Conservation (phyloP, 1,140 invertebrate genomes). For the Drosophila ercepeae region DNA sequence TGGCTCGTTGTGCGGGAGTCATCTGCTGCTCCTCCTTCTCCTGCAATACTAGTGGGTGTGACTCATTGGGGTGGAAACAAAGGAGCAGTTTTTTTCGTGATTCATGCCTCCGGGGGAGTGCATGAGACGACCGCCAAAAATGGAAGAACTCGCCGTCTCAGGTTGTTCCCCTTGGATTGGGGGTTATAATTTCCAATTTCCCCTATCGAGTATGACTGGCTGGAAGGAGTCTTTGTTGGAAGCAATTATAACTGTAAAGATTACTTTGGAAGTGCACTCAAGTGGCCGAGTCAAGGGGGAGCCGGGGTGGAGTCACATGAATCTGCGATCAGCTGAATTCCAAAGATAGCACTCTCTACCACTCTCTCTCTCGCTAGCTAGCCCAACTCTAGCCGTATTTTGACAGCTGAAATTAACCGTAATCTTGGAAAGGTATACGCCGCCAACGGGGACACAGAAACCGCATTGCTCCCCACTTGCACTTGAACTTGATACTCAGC, state of each 20-base stretch:
- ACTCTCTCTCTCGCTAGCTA: not conserved
- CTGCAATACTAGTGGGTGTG: too few species aligned
- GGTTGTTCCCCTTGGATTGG: not conserved
- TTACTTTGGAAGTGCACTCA: not conserved
- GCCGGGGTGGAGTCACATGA: slow-evolving; percentile 28
- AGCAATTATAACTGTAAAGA: not conserved
- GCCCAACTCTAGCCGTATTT: not conserved
- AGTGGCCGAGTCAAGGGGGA: too few species aligned
- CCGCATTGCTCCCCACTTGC: not conserved
- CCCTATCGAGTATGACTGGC: too few species aligned
- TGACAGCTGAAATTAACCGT: slow-evolving; percentile 16
- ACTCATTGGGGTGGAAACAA: not conserved
- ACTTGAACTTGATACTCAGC: slow-evolving; percentile 12
- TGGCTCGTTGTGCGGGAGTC: not conserved
- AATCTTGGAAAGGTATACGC: slow-evolving; percentile 8
- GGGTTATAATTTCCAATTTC: too few species aligned
- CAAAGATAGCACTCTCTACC: slow-evolving; percentile 24
- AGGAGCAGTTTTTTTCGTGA: not conserved
- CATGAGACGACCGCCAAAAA: not conserved
- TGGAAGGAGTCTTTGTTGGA: not conserved
- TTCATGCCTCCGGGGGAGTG: not conserved
- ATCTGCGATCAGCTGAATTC: slow-evolving; percentile 32
- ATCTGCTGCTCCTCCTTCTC: too few species aligned
- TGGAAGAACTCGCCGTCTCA: not conserved
- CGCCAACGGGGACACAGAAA: not conserved